phyloP scores from a whole-genome alignment of 1,140 invertebrate species.

The Meloidogyne chitwoodi region DNA sequence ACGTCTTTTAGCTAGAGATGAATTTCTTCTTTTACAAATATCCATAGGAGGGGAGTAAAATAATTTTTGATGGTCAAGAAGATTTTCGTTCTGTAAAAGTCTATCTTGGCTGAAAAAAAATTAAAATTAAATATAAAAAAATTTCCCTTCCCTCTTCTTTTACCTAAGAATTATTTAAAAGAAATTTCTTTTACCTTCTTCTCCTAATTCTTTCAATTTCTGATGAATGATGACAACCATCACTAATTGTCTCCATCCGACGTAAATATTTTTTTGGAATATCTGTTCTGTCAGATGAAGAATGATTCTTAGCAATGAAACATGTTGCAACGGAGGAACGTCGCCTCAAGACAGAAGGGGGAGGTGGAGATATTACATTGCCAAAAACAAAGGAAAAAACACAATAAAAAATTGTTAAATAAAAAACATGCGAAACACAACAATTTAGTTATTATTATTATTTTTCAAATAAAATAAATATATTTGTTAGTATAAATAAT shows the following conservation, averaged over 20 bases:
- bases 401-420: not conserved
- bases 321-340: slow-evolving; percentile 7
- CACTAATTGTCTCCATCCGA: slow-evolving; percentile 7
- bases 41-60: not conserved
- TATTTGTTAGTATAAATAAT: no score
- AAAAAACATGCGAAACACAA: not conserved
- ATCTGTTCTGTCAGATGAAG: not conserved
- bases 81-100: not conserved
- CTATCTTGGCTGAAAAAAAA: not conserved
- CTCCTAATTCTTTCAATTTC: not conserved
- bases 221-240: not conserved
- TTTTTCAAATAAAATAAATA: no score
- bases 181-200: not conserved
- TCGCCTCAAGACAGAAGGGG: slow-evolving; percentile 6
- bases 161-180: no score
- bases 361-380: not conserved
- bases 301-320: not conserved
- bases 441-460: no score
- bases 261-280: not conserved
- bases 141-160: no score
- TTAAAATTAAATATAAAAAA: no score
- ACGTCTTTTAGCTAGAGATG: not conserved
- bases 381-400: not conserved
- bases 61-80: not conserved
- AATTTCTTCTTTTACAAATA: not conserved